phyloP scores from a whole-genome alignment of 1,140 invertebrate genomes.

The Drosophila tropicalis region DNA sequence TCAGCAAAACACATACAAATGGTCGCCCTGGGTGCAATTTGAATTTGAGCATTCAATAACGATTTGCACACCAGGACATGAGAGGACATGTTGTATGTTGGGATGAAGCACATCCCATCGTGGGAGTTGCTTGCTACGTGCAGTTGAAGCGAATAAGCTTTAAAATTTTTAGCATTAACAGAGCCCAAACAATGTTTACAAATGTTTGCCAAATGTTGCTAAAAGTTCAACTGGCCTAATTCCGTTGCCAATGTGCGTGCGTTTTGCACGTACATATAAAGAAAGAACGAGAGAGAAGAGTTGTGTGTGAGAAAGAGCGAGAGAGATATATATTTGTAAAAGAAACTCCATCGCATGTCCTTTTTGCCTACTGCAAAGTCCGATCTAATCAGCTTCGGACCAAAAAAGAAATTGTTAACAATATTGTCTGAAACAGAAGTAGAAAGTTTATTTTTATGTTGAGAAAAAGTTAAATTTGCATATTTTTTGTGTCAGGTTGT shows the following conservation, averaged over 20 bases:
- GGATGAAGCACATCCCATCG: not conserved
- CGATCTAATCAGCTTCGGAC: constrained; percentile 72
- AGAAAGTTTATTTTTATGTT: constrained; percentile 72
- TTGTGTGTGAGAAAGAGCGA: not conserved
- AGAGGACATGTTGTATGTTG: constrained; percentile 21
- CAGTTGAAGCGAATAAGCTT: constrained; percentile 59
- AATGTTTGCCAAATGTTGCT: constrained; percentile 39
- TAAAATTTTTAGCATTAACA: constrained; percentile 65
- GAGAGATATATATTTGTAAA: constrained; percentile 15
- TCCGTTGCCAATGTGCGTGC: constrained; percentile 32
- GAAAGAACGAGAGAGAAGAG: constrained; percentile 27
- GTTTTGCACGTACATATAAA: constrained; percentile 58
- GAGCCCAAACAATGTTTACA: constrained; percentile 47
- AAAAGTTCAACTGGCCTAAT: constrained; percentile 38
- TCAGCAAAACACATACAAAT: constrained; percentile 55
- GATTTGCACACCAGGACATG: constrained; percentile 63
- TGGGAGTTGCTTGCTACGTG: constrained; percentile 30
- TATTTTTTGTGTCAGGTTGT: constrained; percentile 49
- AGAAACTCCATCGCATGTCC: constrained; percentile 29
- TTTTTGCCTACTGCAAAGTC: constrained; percentile 27
- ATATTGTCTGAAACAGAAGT: constrained; percentile 56
- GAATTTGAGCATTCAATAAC: constrained; percentile 76
- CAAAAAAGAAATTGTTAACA: constrained; percentile 74
- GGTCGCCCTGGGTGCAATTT: constrained; percentile 71
- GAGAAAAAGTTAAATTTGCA: constrained; percentile 71